Base-by-base conservation (phyloP, 1,140 invertebrate genomes). In the Bombus haemorrhoidalis region DNA sequence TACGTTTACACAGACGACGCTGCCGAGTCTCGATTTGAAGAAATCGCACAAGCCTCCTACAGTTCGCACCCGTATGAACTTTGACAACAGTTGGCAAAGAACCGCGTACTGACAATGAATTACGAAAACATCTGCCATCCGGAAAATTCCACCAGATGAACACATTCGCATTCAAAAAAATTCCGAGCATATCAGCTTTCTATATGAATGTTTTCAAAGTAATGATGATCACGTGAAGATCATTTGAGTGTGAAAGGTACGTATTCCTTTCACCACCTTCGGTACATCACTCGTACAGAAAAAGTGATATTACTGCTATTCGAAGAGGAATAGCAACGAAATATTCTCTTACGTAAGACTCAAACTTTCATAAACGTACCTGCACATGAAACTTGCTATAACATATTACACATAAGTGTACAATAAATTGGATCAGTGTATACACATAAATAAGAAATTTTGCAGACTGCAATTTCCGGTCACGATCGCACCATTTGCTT, bases 141-240 rank as follows among this genome's bases (percentile, higher is more conserved):
- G 86, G 80, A 1, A 90, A 86, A 74, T 90, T 87, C 15, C 12
- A 85, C 3, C 43, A 76, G 2, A 90, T 88, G 72, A 90, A 90
- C n/a, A 22, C 83, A 39, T 53, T 78, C 53, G 81, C 76, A 1
- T 90, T 78, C 34, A 90, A 86, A 39, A 83, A 86, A 8, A 83
- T 90, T 34, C 3, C 84, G 9, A 90, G 81, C 41, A 72, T 86
- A 2, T 87, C 83, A 1, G 80, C 39, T 13, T 86, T 82, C 12
- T 89, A 87, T 0, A 39, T 89, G 22, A 89, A 82, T 3, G 88
- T 89, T 15, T 47, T 90, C 2, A 81, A 68, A 32, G 66, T 85
- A 25, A 68, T 87, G 74, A 72, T 89, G 53, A 41, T 83, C 10
- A 22, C 22, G 18, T 87, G 68, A 90, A 41, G 25, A 53, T 28